A percentile compares a stretch with the other conserved stretches of the same genome.
These are phyloP conservation scores for Calidris pugnax DNA, from an alignment of 2,113 vertebrate genomes.

Conservation along the genomic window DNA sequence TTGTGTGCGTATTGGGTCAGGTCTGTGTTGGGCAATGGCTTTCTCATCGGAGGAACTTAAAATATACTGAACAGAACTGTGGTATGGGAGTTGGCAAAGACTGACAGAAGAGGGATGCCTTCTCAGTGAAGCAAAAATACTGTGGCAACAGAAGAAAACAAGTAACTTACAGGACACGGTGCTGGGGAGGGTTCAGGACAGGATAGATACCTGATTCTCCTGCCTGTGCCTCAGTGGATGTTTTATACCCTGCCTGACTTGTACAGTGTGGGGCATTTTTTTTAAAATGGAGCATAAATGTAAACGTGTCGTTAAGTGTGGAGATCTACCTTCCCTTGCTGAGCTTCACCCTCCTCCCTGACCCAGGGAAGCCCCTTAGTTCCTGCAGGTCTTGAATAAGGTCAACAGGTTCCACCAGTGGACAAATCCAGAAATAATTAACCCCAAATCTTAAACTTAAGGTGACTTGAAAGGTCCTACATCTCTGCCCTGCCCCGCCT, in stretches of 20 bases:
- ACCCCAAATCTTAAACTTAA: neutral
- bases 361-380: neutral
- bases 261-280: rapidly evolving
- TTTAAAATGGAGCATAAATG: neutral
- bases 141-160: neutral
- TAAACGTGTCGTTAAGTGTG: neutral
- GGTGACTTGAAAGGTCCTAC: neutral
- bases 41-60: neutral
- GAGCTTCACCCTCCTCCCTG: neutral
- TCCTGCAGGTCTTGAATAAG: neutral
- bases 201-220: neutral
- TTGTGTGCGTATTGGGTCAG: rapidly evolving
- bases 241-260: neutral
- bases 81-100: neutral
- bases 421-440: neutral
- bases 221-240: neutral
- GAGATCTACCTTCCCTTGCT: neutral
- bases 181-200: neutral
- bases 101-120: neutral
- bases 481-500: neutral
- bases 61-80: rapidly evolving
- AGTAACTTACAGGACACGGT: rapidly evolving
- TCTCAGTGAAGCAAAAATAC: neutral
- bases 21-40: neutral
- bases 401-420: neutral